Base-by-base conservation (phyloP, 2,113 vertebrate genomes). In the Colistium nudipinnis region DNA sequence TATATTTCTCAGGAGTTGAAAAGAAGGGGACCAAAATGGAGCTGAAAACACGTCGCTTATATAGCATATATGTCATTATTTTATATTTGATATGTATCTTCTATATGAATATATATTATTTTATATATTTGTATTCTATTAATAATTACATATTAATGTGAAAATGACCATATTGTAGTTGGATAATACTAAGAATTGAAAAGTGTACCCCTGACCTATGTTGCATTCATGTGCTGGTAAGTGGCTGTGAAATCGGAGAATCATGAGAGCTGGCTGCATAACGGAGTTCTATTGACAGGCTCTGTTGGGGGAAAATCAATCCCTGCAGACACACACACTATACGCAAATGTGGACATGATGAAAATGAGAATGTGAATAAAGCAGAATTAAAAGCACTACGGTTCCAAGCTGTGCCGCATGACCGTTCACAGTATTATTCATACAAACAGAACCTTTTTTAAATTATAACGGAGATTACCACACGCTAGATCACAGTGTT, bases 291-390 rank as follows among this genome's bases (percentile, higher is more conserved):
- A 38, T 47, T 66, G 56, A 67, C 1, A 25, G 10, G 59, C 31
- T 65, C 36, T 75, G 70, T 52, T 67, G 54, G 64, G 48, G 47
- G 36, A 65, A 25, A 74, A 67, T 65, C 60, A 79, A 70, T 70
- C 33, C 48, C 48, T 74, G 70, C 38, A 52, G 70, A 67, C 62
- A 38, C 20, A 48, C 25, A 52, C 51, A 62, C 55, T 27, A n/a
- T n/a, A 38, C 36, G n/a, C 27, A 52, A 44, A 51, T n/a, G 43
- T 11, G 44, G 56, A 22, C 8, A 24, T 62, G 49, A 44, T 62
- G 66, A 57, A 65, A 64, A 60, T 47, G 25, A 51, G 49, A 41
- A 64, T 28, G 14, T 45, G 48, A 67, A 53, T 43, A 20, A 55
- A 22, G 39, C 22, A 16, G 22, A 11, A 16, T 60, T 41, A 6